These are phyloP conservation scores for Bufo gargarizans DNA, from an alignment of 2,113 vertebrate species.

Conservation along the genomic window DNA sequence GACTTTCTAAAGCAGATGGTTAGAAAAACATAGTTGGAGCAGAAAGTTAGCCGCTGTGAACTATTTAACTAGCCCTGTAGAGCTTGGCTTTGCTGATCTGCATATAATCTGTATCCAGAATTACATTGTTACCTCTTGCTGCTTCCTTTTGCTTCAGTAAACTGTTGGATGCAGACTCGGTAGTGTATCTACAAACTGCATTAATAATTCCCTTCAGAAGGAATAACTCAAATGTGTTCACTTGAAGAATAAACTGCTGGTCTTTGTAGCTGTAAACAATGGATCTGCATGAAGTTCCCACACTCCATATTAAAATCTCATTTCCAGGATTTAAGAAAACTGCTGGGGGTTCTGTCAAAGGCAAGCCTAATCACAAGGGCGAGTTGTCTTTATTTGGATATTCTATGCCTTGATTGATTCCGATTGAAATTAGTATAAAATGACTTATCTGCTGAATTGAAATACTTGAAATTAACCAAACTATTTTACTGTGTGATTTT, in stretches of 20 bases:
- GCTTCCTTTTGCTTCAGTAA: conserved; percentile 50
- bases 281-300: conserved; percentile 59
- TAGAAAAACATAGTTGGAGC: conserved; percentile 39
- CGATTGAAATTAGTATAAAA: background rate
- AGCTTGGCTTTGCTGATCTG: conserved; percentile 21
- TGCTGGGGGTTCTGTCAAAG: conserved; percentile 61
- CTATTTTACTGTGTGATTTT: conserved; percentile 81
- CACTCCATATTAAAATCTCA: conserved; percentile 52
- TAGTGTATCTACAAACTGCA: background rate
- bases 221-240: conserved; percentile 62
- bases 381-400: conserved; percentile 70
- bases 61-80: conserved; percentile 21
- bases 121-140: conserved; percentile 25
- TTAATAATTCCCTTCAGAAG: conserved; percentile 59
- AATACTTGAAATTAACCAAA: conserved; percentile 74
- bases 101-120: conserved; percentile 31
- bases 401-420: background rate
- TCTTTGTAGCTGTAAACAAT: conserved; percentile 58
- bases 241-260: conserved; percentile 61
- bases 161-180: conserved; percentile 18
- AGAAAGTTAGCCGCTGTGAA: conserved; percentile 1
- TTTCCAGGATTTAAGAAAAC: conserved; percentile 65
- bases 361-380: conserved; percentile 73
- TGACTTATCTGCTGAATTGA: conserved; percentile 74
- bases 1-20: conserved; percentile 10